Evolutionary conservation across 2,888 invertebrate species (phyloP), one percentile per base, ranked within the genome.

Genomic region (Drosophila leonis): DNA sequence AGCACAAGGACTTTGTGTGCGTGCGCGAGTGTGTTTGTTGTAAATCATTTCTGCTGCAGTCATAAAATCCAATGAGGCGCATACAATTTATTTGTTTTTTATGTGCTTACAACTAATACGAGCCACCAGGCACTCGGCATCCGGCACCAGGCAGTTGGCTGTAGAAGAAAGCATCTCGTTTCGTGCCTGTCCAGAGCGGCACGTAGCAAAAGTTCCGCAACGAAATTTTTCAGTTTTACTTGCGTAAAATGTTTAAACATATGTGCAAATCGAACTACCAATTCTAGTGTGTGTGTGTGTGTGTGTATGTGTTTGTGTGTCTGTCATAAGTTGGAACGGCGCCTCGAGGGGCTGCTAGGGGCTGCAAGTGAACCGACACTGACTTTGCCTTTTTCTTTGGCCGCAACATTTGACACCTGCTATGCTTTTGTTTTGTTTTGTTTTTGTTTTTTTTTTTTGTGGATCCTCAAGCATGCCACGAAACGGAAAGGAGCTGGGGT

Each of bases 1-100:
- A 35, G 56, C 46, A 31, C 18, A 20, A 5, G 29, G 18, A 44
- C 24, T 39, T 1, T 29, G 5, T 37, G 24, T 37, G 33, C 20
- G 39, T 48, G 48, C 13, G 15, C 13, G 15, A 39, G 27, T 64
- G 41, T 46, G 57, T 49, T 49, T 62, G 35, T 42, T 52, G 46
- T 88, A 85, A 84, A 84, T 84, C 88, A 86, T 90, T 87, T 86
- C 65, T 86, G 90, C 90, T 90, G 86, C 86, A 86, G 86, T 86
- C 83, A 86, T 86, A 86, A 86, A 86, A 90, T 59, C 89, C 90
- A 86, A 86, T 85, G 88, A 80, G 83, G 80, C 83, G 75, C 80
- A 85, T 80, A 78, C 80, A 85, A 85, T 85, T 85, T 85, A 85
- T 85, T 88, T 85, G 80, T 88, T 83, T 84, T 84, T 84, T 84